These are phyloP conservation scores for Barypeithes pellucidus DNA, from an alignment of 2,888 invertebrate genomes.

Conservation along the genomic window DNA sequence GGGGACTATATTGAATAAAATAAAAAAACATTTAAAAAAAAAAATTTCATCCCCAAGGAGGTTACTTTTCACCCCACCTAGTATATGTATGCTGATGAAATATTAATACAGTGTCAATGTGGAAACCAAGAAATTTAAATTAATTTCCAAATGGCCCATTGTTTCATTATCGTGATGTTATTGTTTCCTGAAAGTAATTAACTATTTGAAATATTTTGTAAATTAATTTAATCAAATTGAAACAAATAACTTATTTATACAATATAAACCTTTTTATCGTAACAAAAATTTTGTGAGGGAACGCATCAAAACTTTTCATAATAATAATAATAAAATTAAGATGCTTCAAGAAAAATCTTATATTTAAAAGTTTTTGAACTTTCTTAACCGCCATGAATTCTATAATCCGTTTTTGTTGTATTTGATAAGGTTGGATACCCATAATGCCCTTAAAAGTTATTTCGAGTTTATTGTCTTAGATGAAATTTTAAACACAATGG, in stretches of 20 bases:
- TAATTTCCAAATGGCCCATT: too few relatives aligned
- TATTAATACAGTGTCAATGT: too few relatives aligned
- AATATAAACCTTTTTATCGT: constrained; percentile 2
- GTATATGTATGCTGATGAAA: too few relatives aligned
- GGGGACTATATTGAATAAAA: too few relatives aligned
- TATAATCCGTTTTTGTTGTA: not conserved
- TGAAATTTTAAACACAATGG: too few relatives aligned
- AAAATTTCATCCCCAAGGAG: too few relatives aligned
- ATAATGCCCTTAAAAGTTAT: not conserved
- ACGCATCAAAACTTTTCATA: constrained; percentile 17
- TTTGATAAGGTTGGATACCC: not conserved
- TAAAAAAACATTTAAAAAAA: too few relatives aligned
- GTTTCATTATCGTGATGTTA: too few relatives aligned
- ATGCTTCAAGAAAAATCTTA: constrained; percentile 18
- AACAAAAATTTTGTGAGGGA: not conserved
- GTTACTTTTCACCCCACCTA: too few relatives aligned
- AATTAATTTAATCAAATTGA: constrained; percentile 8
- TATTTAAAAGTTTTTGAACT: constrained; percentile 11
- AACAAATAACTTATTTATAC: not conserved
- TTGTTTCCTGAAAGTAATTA: too few relatives aligned
- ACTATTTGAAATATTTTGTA: not conserved
- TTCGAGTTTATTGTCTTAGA: too few relatives aligned
- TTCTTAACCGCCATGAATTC: constrained; percentile 9
- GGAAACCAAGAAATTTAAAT: too few relatives aligned
- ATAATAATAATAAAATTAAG: constrained; percentile 14